These are phyloP conservation scores for Coptodon rendalli DNA, from an alignment of 2,113 vertebrate species.

Conservation along the genomic window DNA sequence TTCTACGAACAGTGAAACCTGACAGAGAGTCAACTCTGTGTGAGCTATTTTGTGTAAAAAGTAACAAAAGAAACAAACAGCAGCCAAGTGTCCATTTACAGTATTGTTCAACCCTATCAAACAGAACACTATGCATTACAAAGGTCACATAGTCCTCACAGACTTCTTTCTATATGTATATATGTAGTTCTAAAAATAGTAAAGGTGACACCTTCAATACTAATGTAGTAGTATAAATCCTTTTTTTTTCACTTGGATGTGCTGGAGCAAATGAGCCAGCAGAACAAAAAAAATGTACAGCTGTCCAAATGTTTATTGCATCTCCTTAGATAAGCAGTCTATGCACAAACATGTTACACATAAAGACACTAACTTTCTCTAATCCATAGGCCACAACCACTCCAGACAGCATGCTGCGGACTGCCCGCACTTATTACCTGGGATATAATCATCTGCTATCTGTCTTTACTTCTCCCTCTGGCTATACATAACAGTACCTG, in stretches of 20 bases:
- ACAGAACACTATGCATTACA: neutral
- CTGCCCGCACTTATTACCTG: conserved; percentile 66
- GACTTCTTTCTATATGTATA: neutral
- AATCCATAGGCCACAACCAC: conserved; percentile 45
- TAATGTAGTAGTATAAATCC: neutral
- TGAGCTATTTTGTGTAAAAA: neutral
- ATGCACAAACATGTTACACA: neutral
- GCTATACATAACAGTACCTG: conserved; percentile 67
- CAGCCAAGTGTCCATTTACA: neutral
- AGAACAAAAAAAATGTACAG: neutral
- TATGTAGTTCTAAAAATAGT: neutral
- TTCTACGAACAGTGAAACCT: neutral
- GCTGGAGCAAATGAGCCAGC: neutral
- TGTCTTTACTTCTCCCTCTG: conserved; percentile 52
- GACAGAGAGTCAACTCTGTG: neutral
- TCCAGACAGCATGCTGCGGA: conserved; percentile 58
- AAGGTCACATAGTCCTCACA: neutral
- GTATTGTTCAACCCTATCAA: neutral
- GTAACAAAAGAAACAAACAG: neutral
- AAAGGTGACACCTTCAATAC: neutral
- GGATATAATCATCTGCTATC: conserved; percentile 70
- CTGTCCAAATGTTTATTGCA: neutral
- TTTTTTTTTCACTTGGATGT: neutral
- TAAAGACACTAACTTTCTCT: conserved; percentile 39
- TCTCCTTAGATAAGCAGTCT: neutral